Percentiles rank a stretch among this genome's conserved stretches.
Conservation (phyloP, 92 coral and sea anemone genomes). For the Actinostola sp. region DNA sequence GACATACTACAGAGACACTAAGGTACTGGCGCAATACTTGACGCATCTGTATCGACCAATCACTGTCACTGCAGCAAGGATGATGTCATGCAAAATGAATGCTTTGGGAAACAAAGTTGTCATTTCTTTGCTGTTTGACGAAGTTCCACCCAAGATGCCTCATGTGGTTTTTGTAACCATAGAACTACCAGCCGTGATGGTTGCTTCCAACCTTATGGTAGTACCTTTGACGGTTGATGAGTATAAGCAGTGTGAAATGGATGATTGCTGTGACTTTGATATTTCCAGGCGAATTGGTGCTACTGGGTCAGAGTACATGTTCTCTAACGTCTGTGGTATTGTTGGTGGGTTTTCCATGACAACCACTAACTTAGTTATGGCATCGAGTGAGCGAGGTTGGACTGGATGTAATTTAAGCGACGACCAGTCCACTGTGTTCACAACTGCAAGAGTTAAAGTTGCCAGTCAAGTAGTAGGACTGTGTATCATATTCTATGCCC, state of each 20-base stretch:
- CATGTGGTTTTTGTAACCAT: conserved; percentile 61
- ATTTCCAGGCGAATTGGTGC: conserved; percentile 63
- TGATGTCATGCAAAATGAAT: conserved; percentile 61
- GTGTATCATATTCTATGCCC: conserved; percentile 59
- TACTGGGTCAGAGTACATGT: conserved; percentile 70
- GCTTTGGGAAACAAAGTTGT: conserved; percentile 67
- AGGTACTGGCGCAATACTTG: conserved; percentile 61
- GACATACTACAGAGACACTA: conserved; percentile 41
- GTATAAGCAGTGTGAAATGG: conserved; percentile 38
- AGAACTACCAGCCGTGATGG: conserved; percentile 47
- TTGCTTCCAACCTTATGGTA: conserved; percentile 52
- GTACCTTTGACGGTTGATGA: conserved; percentile 30
- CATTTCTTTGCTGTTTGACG: conserved; percentile 62
- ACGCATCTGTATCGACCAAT: conserved; percentile 66
- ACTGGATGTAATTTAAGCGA: conserved; percentile 67
- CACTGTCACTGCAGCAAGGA: conserved; percentile 51
- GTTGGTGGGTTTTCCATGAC: conserved; percentile 75
- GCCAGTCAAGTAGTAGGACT: conserved; percentile 55
- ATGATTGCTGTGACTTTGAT: conserved; percentile 54
- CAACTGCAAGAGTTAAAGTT: conserved; percentile 58
- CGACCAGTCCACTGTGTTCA: conserved; percentile 51
- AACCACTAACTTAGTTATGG: conserved; percentile 74
- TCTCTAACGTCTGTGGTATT: conserved; percentile 59
- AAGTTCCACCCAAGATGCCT: conserved; percentile 56
- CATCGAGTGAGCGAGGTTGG: conserved; percentile 63